phyloP scores from a whole-genome alignment of 2,113 vertebrate genomes.

The Chaetops frenatus region DNA sequence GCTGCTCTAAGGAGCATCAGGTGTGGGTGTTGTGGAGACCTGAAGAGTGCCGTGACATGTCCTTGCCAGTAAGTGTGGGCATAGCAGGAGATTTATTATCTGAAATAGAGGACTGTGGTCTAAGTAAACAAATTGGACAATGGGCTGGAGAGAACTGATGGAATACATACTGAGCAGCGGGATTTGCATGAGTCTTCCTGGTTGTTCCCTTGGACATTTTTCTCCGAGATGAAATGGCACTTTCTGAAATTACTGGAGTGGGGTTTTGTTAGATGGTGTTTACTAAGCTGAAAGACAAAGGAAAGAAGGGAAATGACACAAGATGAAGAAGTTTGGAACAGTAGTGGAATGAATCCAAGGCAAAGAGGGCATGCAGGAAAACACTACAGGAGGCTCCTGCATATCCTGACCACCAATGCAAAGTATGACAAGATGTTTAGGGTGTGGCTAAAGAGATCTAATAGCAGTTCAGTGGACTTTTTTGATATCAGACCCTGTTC shows the following conservation, averaged over 20 bases:
- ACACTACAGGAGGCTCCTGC: not conserved
- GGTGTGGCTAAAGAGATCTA: not conserved
- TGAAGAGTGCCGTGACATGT: not conserved
- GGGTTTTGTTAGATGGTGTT: not conserved
- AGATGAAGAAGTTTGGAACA: not conserved
- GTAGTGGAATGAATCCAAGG: not conserved
- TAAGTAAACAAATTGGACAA: constrained; percentile 34
- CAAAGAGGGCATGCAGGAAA: not conserved
- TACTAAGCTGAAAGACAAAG: not conserved
- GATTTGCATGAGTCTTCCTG: not conserved
- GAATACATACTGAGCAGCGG: not conserved
- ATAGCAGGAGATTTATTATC: constrained; percentile 4
- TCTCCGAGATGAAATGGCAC: fast-evolving
- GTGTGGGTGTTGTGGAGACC: fast-evolving
- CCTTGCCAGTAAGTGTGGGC: not conserved
- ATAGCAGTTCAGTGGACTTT: not conserved
- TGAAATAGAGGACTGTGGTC: not conserved
- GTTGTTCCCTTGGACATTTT: not conserved
- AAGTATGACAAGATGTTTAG: not conserved
- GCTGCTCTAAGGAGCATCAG: not conserved
- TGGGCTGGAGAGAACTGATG: not conserved
- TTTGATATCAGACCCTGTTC: not conserved
- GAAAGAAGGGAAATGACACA: not conserved
- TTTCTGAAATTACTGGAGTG: not conserved
- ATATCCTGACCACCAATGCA: not conserved